These are phyloP conservation scores for Myopa tessellatipennis DNA, from an alignment of 2,888 invertebrate genomes.

Conservation along the genomic window DNA sequence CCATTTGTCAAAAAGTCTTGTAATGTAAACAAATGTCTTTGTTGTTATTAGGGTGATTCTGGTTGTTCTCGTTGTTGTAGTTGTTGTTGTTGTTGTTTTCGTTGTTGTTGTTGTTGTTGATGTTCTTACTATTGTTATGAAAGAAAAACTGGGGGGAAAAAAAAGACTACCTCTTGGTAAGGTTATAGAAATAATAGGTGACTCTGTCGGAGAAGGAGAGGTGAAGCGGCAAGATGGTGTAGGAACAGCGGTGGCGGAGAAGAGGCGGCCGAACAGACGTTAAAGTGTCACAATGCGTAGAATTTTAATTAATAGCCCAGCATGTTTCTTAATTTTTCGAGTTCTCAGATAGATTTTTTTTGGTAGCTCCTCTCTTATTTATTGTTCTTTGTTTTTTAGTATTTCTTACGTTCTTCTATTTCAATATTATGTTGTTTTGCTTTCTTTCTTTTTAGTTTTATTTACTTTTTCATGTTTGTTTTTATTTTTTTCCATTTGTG, in stretches of 20 bases:
- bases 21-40: not conserved
- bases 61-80: not conserved
- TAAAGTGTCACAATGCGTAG: slow-evolving; percentile 55
- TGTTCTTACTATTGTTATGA: not conserved
- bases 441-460: not conserved
- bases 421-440: not conserved
- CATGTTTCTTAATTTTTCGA: slow-evolving; percentile 52
- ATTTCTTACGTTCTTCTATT: slow-evolving; percentile 30
- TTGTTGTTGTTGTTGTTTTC: not conserved
- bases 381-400: slow-evolving; percentile 41
- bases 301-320: slow-evolving; percentile 62
- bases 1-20: not conserved
- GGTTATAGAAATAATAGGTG: too few relatives aligned
- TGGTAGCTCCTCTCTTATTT: not conserved
- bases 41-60: not conserved
- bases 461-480: too few relatives aligned
- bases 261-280: not conserved
- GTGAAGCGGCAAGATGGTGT: not conserved
- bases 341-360: slow-evolving; percentile 44
- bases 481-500: too few relatives aligned
- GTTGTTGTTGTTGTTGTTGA: not conserved
- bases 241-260: not conserved
- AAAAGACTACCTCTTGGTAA: too few relatives aligned
- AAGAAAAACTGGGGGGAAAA: too few relatives aligned
- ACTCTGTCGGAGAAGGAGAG: too few relatives aligned